A percentile compares a stretch with the other conserved stretches of the same genome.
phyloP scores from a whole-genome alignment of 2,888 invertebrate genomes.

The Melieria omissa region DNA sequence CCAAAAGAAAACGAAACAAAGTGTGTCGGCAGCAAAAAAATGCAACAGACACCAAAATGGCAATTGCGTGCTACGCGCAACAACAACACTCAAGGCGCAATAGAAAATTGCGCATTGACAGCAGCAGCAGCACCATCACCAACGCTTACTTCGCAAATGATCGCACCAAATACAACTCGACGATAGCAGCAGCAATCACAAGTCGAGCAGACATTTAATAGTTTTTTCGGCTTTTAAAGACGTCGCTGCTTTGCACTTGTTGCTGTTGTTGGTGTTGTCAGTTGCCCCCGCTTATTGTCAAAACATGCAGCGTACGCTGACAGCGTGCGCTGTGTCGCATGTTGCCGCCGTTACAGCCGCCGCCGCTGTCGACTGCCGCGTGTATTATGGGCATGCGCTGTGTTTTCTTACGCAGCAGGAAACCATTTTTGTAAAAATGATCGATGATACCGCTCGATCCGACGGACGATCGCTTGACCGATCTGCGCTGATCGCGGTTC shows the following conservation, averaged over 20 bases:
- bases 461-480: background rate
- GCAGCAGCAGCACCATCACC: too few relatives aligned
- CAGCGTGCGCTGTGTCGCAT: conserved; percentile 14
- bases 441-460: conserved; percentile 17
- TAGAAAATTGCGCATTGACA: background rate
- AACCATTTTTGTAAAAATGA: conserved; percentile 36
- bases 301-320: conserved; percentile 37
- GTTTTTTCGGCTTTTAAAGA: conserved; percentile 8
- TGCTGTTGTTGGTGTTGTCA: conserved; percentile 17
- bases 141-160: too few relatives aligned
- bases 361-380: background rate
- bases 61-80: conserved; percentile 32
- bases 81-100: background rate
- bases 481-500: too few relatives aligned
- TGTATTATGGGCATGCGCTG: background rate
- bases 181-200: conserved; percentile 43
- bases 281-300: conserved; percentile 41
- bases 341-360: background rate
- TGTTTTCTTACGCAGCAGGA: conserved; percentile 23
- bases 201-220: conserved; percentile 46
- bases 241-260: conserved; percentile 11
- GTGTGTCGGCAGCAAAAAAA: conserved; percentile 31
- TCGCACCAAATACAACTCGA: background rate
- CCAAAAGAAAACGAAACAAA: conserved; percentile 27
- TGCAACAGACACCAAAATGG: conserved; percentile 31